These are phyloP conservation scores for Pipistrellus pygmaeus DNA, from an alignment of 2,797 vertebrate species.

Conservation along the genomic window DNA sequence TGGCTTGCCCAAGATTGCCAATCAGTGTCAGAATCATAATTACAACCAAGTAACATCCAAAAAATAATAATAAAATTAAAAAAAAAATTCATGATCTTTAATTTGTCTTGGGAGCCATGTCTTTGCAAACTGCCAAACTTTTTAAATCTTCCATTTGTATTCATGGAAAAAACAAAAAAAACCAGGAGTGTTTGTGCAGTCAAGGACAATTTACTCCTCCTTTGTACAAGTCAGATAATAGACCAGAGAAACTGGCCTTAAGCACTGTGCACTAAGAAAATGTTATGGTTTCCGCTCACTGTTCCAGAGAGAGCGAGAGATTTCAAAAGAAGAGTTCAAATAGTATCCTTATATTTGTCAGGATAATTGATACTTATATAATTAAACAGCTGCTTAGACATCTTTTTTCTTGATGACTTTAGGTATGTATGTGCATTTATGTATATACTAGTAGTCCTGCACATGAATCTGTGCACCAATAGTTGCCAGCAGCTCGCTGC, in stretches of 20 bases:
- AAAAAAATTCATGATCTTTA: slow-evolving; percentile 65
- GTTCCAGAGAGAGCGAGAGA: slow-evolving; percentile 44
- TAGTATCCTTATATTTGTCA: slow-evolving; percentile 6
- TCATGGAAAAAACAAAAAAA: slow-evolving; percentile 65
- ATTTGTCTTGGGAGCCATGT: slow-evolving; percentile 79
- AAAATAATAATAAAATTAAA: slow-evolving; percentile 9
- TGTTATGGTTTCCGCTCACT: slow-evolving; percentile 46
- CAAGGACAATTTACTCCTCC: slow-evolving; percentile 79
- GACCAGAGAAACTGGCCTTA: slow-evolving; percentile 77
- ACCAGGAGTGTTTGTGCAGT: slow-evolving; percentile 72
- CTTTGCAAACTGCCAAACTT: slow-evolving; percentile 76
- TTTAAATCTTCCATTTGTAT: slow-evolving; percentile 78
- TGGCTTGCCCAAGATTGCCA: slow-evolving; percentile 58
- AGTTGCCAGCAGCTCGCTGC: too few relatives aligned
- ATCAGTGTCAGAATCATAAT: slow-evolving; percentile 71
- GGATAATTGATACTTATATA: neutral
- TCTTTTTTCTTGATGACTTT: slow-evolving; percentile 3
- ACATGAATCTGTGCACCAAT: too few relatives aligned
- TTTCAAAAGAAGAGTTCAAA: neutral
- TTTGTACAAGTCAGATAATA: slow-evolving; percentile 72
- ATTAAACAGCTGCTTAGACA: slow-evolving; percentile 35
- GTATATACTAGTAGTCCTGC: neutral
- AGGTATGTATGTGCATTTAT: neutral
- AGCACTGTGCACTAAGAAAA: slow-evolving; percentile 62
- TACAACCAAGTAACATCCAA: slow-evolving; percentile 19